Conservation (phyloP, 2,888 invertebrate genomes). For the Tenthredo mesomela region DNA sequence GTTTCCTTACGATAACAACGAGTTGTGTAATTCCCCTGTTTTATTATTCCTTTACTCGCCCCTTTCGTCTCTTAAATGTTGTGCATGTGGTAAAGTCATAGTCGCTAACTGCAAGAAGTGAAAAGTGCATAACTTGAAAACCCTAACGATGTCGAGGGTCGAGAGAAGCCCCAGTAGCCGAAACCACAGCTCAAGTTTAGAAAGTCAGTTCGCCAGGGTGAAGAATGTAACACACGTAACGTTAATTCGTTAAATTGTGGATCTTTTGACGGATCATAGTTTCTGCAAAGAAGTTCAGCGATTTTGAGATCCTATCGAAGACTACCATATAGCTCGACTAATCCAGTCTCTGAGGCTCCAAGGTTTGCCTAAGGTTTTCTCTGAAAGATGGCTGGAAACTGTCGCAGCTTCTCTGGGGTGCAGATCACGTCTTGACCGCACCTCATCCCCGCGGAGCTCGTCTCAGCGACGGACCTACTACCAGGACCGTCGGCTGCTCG, state of each 20-base stretch:
- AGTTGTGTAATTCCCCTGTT: conserved; percentile 65
- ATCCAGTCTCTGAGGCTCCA: not conserved
- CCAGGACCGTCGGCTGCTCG: conserved; percentile 57
- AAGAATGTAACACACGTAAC: not conserved
- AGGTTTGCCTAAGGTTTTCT: conserved; percentile 24
- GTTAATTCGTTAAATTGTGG: not conserved
- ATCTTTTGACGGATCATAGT: not conserved
- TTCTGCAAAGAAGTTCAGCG: not conserved
- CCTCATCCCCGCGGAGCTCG: conserved; percentile 63
- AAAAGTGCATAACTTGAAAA: conserved; percentile 15
- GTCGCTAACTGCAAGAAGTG: conserved; percentile 31
- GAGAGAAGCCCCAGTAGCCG: not conserved
- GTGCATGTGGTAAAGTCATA: conserved; percentile 34
- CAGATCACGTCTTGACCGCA: conserved; percentile 76
- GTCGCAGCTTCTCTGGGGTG: conserved; percentile 74
- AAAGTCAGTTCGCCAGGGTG: not conserved
- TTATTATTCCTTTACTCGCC: conserved; percentile 55
- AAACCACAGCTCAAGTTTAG: not conserved
- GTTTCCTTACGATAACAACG: conserved; percentile 68
- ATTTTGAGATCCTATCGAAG: not conserved
- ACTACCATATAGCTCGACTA: not conserved
- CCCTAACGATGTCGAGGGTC: not conserved
- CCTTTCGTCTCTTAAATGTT: conserved; percentile 29
- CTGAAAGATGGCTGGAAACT: conserved; percentile 67
- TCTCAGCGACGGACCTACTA: conserved; percentile 55